phyloP scores from a whole-genome alignment of 1,140 invertebrate genomes.

The Pteromalus puparum region DNA sequence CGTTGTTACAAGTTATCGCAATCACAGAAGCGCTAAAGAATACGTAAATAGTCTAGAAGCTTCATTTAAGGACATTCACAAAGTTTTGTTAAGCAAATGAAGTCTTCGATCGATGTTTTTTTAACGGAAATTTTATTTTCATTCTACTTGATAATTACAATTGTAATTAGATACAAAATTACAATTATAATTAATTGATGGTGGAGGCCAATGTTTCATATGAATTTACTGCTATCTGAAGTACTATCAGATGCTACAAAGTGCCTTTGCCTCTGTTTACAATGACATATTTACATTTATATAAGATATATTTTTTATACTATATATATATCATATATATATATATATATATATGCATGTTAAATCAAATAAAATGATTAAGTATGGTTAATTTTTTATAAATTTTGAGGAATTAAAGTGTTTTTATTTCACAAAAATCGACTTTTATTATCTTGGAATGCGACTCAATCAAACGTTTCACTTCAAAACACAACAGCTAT shows the following conservation, averaged over 20 bases:
- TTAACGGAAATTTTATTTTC: constrained; percentile 45
- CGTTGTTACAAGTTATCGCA: constrained; percentile 86
- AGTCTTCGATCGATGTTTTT: constrained; percentile 30
- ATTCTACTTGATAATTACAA: constrained; percentile 45
- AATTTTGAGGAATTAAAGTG: constrained; percentile 29
- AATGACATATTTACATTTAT: constrained; percentile 52
- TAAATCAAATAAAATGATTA: constrained; percentile 40
- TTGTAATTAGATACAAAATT: constrained; percentile 49
- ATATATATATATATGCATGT: constrained; percentile 34
- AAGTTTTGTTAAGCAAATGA: constrained; percentile 67
- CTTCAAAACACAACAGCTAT: constrained; percentile 17
- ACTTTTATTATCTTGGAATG: constrained; percentile 41
- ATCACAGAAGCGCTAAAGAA: constrained; percentile 81
- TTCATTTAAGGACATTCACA: constrained; percentile 81
- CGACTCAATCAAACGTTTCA: constrained; percentile 29
- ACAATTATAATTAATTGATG: constrained; percentile 48
- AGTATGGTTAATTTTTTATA: constrained; percentile 39
- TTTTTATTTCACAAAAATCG: constrained; percentile 17
- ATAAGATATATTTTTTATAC: constrained; percentile 45
- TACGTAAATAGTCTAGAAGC: constrained; percentile 83
- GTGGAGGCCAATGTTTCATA: constrained; percentile 31
- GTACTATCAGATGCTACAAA: constrained; percentile 24
- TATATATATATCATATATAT: constrained; percentile 31
- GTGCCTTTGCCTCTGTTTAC: constrained; percentile 32
- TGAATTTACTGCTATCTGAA: constrained; percentile 2